Conservation (phyloP, 2,888 invertebrate genomes). For the Parnassius mnemosyne region DNA sequence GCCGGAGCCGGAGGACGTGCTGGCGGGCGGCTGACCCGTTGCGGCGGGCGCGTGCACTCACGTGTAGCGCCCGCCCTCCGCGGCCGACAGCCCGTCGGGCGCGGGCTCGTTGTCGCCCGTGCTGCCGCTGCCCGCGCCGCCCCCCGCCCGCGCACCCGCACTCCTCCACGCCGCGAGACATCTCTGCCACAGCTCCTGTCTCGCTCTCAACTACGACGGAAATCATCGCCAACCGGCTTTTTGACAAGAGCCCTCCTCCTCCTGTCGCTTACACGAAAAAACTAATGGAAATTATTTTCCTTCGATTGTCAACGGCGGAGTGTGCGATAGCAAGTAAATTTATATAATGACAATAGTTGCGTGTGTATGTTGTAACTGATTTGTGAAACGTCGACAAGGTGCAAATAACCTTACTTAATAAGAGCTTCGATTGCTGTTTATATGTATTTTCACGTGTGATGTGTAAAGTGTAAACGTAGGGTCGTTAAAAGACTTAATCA, state of each 20-base stretch:
- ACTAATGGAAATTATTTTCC: conserved; percentile 61
- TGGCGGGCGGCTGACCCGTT: conserved; percentile 86
- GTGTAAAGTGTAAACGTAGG: conserved; percentile 36
- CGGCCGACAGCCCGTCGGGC: conserved; percentile 60
- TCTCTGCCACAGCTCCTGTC: conserved; percentile 64
- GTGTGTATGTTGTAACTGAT: conserved; percentile 37
- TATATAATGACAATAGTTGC: conserved; percentile 2
- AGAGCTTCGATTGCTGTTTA: conserved; percentile 63
- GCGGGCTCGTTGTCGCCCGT: conserved; percentile 61
- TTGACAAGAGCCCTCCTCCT: conserved; percentile 55
- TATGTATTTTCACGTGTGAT: conserved; percentile 49
- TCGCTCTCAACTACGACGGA: conserved; percentile 57
- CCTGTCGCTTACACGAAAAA: conserved; percentile 66
- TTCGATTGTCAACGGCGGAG: conserved; percentile 60
- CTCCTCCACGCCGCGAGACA: conserved; percentile 62
- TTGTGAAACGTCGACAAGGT: conserved; percentile 56
- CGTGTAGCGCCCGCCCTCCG: conserved; percentile 78
- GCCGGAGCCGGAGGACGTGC: conserved; percentile 84
- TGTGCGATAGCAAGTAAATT: conserved; percentile 51
- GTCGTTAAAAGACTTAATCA: conserved; percentile 10
- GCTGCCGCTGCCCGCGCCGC: conserved; percentile 63
- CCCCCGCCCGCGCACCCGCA: conserved; percentile 52
- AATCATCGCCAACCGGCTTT: conserved; percentile 50
- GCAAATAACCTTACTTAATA: conserved; percentile 56
- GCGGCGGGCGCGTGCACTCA: conserved; percentile 82